Percentiles rank a stretch among this genome's conserved stretches.
phyloP scores from a whole-genome alignment of 2,113 vertebrate species.

The Perca fluviatilis region DNA sequence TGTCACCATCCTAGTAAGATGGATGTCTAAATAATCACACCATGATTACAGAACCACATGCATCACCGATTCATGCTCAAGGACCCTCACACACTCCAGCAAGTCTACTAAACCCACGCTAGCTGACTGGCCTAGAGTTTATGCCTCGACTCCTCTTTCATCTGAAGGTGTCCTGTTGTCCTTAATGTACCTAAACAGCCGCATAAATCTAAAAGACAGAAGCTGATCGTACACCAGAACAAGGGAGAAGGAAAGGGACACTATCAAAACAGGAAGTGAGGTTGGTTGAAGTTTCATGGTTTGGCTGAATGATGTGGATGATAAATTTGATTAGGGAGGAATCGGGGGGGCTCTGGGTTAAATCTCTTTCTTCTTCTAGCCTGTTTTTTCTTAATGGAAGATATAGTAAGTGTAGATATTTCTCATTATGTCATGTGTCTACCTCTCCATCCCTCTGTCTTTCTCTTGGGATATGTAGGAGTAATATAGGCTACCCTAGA shows the following conservation, averaged over 20 bases:
- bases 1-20: constrained; percentile 28
- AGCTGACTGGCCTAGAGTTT: constrained; percentile 27
- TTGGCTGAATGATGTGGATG: constrained; percentile 27
- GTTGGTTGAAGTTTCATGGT: constrained; percentile 21
- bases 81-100: constrained; percentile 39
- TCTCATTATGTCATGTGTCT: constrained; percentile 44
- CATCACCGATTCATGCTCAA: constrained; percentile 46
- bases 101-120: constrained; percentile 18
- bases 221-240: constrained; percentile 6
- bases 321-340: constrained; percentile 17
- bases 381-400: constrained; percentile 3
- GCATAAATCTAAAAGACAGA: constrained; percentile 28
- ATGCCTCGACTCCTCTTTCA: constrained; percentile 37
- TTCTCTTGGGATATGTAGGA: constrained; percentile 50
- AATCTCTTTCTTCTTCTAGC: not conserved
- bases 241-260: not conserved
- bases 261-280: constrained; percentile 43
- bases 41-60: constrained; percentile 51
- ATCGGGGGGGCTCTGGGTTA: not conserved
- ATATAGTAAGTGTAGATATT: constrained; percentile 22
- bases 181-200: constrained; percentile 36
- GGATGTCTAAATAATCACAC: constrained; percentile 56
- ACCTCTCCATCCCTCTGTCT: constrained; percentile 16
- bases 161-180: constrained; percentile 45
- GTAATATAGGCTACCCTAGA: constrained; percentile 61